Base-by-base conservation (phyloP, 2,113 vertebrate genomes). In the Engystomops pustulosus region DNA sequence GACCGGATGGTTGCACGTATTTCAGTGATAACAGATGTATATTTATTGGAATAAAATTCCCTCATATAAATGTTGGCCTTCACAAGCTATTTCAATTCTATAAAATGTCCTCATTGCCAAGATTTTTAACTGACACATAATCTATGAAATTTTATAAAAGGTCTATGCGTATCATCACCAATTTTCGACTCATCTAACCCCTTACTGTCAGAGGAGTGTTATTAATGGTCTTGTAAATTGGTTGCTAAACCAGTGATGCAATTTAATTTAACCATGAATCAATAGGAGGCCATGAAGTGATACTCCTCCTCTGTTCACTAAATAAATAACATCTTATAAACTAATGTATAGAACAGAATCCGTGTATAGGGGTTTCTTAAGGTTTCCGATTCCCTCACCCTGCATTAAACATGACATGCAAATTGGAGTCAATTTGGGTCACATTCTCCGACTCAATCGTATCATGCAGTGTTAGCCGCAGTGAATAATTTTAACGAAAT, bases 181-280 rank as follows among this genome's bases (percentile, higher is more conserved):
- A 67, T 67, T 18, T 67, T 34, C 60, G 12, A 32, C 60, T 65
- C 30, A 32, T 67, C 62, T 67, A 9, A 32, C 62, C 62, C 15
- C 62, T 34, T 67, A 67, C 17, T 67, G 62, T 36, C 62, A 34
- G 30, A 34, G 30, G 17, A 17, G 32, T 34, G 62, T 34, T 67
- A 67, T 67, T 67, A 67, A 67, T 36, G 30, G 32, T 67, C 62
- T 32, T 34, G 6, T 2, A 67, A 67, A 32, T 9, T 20, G 30
- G 17, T 67, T 67, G 62, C 62, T 67, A 36, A 67, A 36, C 62
- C 32, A 36, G 62, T 67, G 32, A 67, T 67, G 62, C 62, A 67
- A 67, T 67, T 67, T 34, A 18, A 67, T 67, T 67, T 67, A 67
- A 18, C 62, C 62, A 34, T 67, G 32, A 67, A 67, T 67, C 32